Evolutionary conservation across 2,797 vertebrate genomes (phyloP).

Genomic region (Sandelia bainsii): DNA sequence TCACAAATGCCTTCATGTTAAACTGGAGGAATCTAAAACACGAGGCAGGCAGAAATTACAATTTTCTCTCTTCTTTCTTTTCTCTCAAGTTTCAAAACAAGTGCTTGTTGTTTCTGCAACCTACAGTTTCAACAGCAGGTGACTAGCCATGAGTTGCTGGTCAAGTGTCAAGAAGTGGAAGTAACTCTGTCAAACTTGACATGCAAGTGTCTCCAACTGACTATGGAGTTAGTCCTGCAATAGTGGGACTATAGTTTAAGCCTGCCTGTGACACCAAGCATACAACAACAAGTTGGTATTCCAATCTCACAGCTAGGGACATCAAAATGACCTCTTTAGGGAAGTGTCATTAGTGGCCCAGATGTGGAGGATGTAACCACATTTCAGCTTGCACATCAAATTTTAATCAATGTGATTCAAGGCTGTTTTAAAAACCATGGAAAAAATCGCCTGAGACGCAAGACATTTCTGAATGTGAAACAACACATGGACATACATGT

Average conservation of each 20-base stretch:
- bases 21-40: background rate
- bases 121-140: background rate
- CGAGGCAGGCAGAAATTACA: background rate
- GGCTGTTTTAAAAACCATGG: background rate
- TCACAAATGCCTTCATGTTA: background rate
- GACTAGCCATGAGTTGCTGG: background rate
- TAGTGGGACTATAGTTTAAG: background rate
- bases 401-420: background rate
- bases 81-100: conserved; percentile 6
- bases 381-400: background rate
- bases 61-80: background rate
- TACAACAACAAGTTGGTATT: background rate
- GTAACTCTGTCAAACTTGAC: background rate
- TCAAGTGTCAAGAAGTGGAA: background rate
- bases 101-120: background rate
- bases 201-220: background rate
- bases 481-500: background rate
- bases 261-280: background rate
- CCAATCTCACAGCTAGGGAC: background rate
- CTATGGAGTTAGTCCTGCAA: background rate
- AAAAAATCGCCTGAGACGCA: background rate
- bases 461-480: background rate
- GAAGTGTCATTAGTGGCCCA: background rate
- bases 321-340: background rate
- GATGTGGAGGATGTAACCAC: background rate